A percentile compares a stretch with the other conserved stretches of the same genome.
These are phyloP conservation scores for Heteropelma amictum DNA, from an alignment of 2,888 invertebrate genomes.

Conservation along the genomic window DNA sequence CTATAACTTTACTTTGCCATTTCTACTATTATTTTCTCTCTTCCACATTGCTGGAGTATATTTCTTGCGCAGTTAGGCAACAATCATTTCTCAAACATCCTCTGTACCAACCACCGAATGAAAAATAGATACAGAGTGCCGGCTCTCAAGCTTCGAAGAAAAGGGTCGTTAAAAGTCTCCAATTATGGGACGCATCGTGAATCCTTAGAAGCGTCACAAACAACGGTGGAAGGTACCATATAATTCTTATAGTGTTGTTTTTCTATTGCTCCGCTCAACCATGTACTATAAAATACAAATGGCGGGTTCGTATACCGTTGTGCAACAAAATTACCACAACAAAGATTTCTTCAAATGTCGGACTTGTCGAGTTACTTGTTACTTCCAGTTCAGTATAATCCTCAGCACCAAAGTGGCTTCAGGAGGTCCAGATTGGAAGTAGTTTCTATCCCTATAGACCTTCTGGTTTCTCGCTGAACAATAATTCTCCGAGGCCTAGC, in stretches of 20 bases:
- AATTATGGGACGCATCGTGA: slow-evolving; percentile 64
- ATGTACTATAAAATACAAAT: not conserved
- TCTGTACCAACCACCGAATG: slow-evolving; percentile 40
- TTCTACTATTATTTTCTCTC: not conserved
- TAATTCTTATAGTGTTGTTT: slow-evolving; percentile 16
- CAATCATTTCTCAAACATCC: slow-evolving; percentile 21
- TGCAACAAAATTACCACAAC: slow-evolving; percentile 1
- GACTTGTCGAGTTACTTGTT: not conserved
- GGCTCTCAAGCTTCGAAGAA: slow-evolving; percentile 54
- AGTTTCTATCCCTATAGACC: slow-evolving; percentile 21
- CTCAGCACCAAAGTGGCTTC: slow-evolving; percentile 9
- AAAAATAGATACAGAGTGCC: slow-evolving; percentile 60
- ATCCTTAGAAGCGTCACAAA: slow-evolving; percentile 42
- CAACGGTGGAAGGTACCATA: not conserved
- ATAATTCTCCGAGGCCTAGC: slow-evolving; percentile 37
- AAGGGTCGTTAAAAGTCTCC: slow-evolving; percentile 68
- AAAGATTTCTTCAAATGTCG: not conserved
- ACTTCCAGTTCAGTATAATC: slow-evolving; percentile 27
- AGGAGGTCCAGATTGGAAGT: slow-evolving; percentile 34
- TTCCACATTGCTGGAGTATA: slow-evolving; percentile 8
- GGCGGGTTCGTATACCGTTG: slow-evolving; percentile 10
- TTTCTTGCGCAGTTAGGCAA: slow-evolving; percentile 4
- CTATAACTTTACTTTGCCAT: not conserved
- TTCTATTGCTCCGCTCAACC: not conserved
- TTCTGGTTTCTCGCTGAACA: slow-evolving; percentile 11